These are phyloP conservation scores for Lepus townsendii DNA, from an alignment of 2,797 vertebrate genomes.

Conservation along the genomic window DNA sequence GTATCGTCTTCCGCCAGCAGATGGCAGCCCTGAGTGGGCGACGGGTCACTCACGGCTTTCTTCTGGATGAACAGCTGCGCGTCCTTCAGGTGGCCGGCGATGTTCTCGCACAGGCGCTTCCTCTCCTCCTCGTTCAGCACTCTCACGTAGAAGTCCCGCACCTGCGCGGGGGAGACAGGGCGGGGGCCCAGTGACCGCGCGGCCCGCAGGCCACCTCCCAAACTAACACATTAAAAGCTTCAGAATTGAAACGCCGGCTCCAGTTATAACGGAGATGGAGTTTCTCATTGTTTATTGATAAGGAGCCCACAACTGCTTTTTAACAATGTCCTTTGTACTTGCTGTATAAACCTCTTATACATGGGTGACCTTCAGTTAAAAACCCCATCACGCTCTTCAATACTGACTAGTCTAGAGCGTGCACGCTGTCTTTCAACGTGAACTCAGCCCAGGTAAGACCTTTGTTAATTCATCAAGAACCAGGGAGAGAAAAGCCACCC, in stretches of 20 bases:
- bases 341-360: background rate
- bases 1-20: slow-evolving; percentile 43
- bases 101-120: slow-evolving; percentile 93
- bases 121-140: slow-evolving; percentile 94
- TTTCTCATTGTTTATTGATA: background rate
- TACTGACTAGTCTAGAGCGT: background rate
- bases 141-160: slow-evolving; percentile 92
- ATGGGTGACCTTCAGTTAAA: background rate
- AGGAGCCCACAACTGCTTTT: background rate
- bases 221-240: background rate
- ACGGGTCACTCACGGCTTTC: slow-evolving; percentile 91
- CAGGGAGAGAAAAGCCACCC: background rate
- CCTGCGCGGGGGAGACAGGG: slow-evolving; percentile 85
- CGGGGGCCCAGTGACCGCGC: background rate
- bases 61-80: slow-evolving; percentile 97
- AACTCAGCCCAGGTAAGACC: background rate
- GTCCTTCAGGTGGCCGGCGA: slow-evolving; percentile 93
- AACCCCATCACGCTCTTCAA: background rate
- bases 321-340: background rate
- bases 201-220: background rate
- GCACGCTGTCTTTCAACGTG: background rate
- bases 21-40: background rate
- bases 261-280: background rate
- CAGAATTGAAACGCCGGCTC: background rate
- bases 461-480: slow-evolving; percentile 22